Evolutionary conservation across 2,113 vertebrate genomes (phyloP).

Genomic region (Chitala chitala): DNA sequence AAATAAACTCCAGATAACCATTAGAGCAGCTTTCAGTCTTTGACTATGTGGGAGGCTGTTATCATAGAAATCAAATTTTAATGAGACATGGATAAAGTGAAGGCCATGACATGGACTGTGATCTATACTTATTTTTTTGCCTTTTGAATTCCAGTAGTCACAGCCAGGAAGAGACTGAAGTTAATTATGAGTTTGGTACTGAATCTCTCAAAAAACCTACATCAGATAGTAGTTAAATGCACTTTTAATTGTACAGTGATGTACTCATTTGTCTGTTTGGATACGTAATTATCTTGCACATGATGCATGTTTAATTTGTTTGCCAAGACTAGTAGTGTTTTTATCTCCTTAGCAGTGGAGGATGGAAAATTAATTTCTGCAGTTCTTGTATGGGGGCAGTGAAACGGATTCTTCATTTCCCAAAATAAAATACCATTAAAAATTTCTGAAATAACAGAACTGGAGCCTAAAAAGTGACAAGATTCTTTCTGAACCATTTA

Average conservation of each 20-base stretch:
- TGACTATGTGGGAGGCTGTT: neutral
- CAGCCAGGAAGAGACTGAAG: neutral
- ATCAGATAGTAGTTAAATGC: neutral
- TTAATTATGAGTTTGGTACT: neutral
- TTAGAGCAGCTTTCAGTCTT: neutral
- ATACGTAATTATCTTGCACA: no score
- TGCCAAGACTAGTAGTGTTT: no score
- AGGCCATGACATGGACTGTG: neutral
- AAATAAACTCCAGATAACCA: conserved; percentile 20
- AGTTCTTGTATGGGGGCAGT: no score
- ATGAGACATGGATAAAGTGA: neutral
- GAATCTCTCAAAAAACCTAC: neutral
- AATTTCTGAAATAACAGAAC: no score
- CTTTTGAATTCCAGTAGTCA: neutral
- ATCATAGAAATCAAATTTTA: neutral
- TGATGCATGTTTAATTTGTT: no score
- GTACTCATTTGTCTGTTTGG: no score
- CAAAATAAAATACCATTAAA: no score
- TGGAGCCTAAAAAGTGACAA: no score
- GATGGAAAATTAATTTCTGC: no score
- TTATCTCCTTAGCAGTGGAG: no score
- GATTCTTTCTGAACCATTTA: no score
- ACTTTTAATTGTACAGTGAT: neutral
- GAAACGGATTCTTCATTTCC: no score
- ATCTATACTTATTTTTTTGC: neutral